phyloP scores from a whole-genome alignment of 30 jellyfish, hydroid and myxozoan genomes.

The Aurelia aurita complex sp. Pacific region DNA sequence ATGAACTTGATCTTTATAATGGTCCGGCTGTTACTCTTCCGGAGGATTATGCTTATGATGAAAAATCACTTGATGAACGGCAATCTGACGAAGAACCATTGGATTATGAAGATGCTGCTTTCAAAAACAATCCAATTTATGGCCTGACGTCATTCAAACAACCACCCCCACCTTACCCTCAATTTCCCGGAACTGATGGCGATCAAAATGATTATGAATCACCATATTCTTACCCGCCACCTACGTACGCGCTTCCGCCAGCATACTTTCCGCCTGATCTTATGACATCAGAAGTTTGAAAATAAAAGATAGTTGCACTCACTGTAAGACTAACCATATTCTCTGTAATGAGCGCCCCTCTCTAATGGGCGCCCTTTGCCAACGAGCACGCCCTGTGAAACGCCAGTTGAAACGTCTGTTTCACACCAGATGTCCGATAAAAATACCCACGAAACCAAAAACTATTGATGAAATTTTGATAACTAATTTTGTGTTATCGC shows the following conservation, averaged over 20 bases:
- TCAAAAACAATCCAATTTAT: constrained; percentile 23
- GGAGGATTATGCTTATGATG: constrained; percentile 25
- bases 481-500: no score
- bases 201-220: constrained; percentile 37
- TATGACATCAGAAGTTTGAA: constrained; percentile 67
- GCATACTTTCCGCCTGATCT: constrained; percentile 23
- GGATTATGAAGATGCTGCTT: constrained; percentile 28
- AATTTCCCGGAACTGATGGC: constrained; percentile 9
- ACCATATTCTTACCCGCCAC: constrained; percentile 61
- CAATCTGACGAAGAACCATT: neutral
- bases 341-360: no score
- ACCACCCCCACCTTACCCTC: constrained; percentile 66
- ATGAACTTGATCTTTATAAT: constrained; percentile 26
- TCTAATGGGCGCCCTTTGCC: no score
- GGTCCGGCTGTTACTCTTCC: constrained; percentile 47
- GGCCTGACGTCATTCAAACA: constrained; percentile 25
- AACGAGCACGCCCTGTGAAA: no score
- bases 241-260: constrained; percentile 57
- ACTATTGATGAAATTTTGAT: no score
- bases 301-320: no score
- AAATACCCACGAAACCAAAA: no score
- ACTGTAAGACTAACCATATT: no score
- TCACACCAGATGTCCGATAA: no score
- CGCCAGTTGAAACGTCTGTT: no score
- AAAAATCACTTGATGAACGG: neutral